A percentile compares a stretch with the other conserved stretches of the same genome.
phyloP scores from a whole-genome alignment of 2,113 vertebrate genomes.

The Dipodomys spectabilis region DNA sequence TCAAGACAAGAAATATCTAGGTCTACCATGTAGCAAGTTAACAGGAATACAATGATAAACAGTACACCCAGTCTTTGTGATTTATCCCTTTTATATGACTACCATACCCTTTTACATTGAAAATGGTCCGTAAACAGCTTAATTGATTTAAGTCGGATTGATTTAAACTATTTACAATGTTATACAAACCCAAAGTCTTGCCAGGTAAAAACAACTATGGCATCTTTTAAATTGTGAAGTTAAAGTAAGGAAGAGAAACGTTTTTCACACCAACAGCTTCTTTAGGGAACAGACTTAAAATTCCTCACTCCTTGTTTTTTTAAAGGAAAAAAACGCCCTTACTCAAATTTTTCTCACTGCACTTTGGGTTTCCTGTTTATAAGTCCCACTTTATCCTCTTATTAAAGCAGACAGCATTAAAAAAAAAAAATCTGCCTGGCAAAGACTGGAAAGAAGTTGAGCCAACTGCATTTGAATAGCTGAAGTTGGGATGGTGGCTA shows the following conservation, averaged over 20 bases:
- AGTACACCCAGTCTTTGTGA: background rate
- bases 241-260: background rate
- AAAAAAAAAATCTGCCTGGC: background rate
- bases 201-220: background rate
- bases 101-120: background rate
- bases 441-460: constrained; percentile 49
- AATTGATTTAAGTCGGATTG: background rate
- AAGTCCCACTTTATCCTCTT: background rate
- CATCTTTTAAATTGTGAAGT: constrained; percentile 3
- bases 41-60: background rate
- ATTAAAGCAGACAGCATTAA: background rate
- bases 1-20: constrained; percentile 28
- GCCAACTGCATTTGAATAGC: constrained; percentile 36
- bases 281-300: background rate
- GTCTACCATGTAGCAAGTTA: background rate
- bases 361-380: constrained; percentile 32
- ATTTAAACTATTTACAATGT: background rate
- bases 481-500: background rate
- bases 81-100: background rate
- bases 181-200: background rate
- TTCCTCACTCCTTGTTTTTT: background rate
- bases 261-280: background rate
- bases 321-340: background rate
- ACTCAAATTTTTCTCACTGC: background rate
- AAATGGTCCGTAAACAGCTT: background rate